Evolutionary conservation across 2,797 vertebrate species (phyloP).

Genomic region (Gambelia wislizenii): DNA sequence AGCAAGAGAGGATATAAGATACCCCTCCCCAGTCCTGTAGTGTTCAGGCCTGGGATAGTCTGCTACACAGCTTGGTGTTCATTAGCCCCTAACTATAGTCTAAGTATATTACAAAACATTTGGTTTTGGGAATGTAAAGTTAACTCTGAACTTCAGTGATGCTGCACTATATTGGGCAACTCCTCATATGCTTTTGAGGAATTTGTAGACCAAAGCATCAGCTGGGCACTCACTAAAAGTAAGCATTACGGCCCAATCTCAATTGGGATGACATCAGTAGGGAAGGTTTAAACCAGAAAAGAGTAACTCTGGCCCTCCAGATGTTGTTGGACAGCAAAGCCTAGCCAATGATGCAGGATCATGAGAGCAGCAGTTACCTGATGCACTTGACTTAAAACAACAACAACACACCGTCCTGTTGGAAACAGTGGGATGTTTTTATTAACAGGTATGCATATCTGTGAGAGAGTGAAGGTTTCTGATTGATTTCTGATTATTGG

Average conservation of each 20-base stretch:
- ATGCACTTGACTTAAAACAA: too few relatives aligned
- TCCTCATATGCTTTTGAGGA: too few relatives aligned
- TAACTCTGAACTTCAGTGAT: too few relatives aligned
- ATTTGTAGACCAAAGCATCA: too few relatives aligned
- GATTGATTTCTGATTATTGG: background rate
- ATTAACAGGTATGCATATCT: background rate
- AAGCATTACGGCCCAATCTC: background rate
- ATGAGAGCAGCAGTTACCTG: too few relatives aligned
- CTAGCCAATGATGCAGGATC: background rate
- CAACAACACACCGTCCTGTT: too few relatives aligned
- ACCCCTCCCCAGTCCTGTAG: background rate
- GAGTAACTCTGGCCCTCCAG: background rate
- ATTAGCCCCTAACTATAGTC: too few relatives aligned
- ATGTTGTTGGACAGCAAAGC: background rate
- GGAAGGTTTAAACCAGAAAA: background rate
- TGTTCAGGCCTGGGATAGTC: background rate
- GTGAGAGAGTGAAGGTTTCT: too few relatives aligned
- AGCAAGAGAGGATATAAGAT: too few relatives aligned
- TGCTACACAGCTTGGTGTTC: background rate
- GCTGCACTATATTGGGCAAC: too few relatives aligned
- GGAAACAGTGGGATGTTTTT: background rate
- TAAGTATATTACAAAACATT: too few relatives aligned
- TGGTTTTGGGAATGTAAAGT: too few relatives aligned
- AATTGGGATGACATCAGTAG: background rate
- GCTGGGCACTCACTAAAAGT: background rate